Evolutionary conservation across 2,113 vertebrate genomes (phyloP).

Genomic region (Colaptes auratus): DNA sequence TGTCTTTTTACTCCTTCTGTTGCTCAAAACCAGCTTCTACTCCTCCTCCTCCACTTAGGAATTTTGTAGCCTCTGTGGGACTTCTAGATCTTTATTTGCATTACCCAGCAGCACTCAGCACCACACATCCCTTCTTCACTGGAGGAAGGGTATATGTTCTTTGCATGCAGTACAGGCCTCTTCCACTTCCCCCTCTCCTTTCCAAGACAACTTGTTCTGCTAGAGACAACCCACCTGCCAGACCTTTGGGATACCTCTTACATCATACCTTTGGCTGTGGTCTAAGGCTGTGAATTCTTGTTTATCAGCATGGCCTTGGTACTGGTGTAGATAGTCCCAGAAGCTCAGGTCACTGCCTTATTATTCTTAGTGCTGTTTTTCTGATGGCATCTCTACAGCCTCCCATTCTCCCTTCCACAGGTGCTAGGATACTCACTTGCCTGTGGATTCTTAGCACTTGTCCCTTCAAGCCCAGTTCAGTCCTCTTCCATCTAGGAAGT

Average conservation of each 20-base stretch:
- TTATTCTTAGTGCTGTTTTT: not conserved
- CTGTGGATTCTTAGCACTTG: not conserved
- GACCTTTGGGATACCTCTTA: not conserved
- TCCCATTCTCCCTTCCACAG: not conserved
- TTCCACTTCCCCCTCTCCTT: not conserved
- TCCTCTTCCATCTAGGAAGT: not conserved
- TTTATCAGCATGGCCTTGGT: not conserved
- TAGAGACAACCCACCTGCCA: not conserved
- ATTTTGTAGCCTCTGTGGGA: not conserved
- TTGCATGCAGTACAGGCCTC: not conserved
- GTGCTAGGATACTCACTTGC: not conserved
- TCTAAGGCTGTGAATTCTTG: not conserved
- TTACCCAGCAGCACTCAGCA: not conserved
- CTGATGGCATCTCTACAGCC: not conserved
- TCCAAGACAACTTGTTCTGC: not conserved
- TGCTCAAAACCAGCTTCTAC: not conserved
- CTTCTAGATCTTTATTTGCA: not conserved
- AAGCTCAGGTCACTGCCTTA: not conserved
- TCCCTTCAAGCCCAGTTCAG: not conserved
- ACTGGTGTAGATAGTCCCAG: not conserved
- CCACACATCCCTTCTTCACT: not conserved
- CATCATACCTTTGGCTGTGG: not conserved
- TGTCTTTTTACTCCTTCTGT: not conserved
- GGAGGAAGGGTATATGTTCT: not conserved
- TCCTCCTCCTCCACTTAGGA: not conserved